phyloP scores from a whole-genome alignment of 2,797 vertebrate species.

The Ceryle rudis region DNA sequence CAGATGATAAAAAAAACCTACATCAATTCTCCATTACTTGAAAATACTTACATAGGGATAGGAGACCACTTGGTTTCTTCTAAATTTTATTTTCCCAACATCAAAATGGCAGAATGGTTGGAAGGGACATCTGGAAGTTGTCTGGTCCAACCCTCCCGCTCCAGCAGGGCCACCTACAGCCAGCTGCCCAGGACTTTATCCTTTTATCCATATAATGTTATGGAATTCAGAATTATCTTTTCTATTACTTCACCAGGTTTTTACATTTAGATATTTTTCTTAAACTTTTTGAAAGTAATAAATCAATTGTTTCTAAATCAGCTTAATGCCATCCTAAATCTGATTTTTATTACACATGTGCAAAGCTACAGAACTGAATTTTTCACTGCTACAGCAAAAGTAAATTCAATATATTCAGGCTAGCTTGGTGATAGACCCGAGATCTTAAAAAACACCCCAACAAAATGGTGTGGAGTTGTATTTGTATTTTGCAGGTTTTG shows the following conservation, averaged over 20 bases:
- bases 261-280: neutral
- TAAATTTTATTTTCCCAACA: neutral
- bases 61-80: neutral
- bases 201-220: neutral
- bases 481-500: constrained; percentile 13
- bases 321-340: neutral
- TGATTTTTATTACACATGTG: constrained; percentile 1
- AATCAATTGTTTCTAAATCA: constrained; percentile 51
- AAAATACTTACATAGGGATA: neutral
- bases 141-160: neutral
- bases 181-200: neutral
- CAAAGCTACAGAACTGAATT: constrained; percentile 33
- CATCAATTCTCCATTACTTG: neutral
- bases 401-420: constrained; percentile 38
- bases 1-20: neutral
- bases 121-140: neutral
- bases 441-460: constrained; percentile 57
- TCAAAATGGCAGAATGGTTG: neutral
- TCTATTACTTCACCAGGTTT: neutral
- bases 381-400: neutral
- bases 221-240: neutral
- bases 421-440: neutral
- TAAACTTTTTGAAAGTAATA: neutral
- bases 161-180: neutral
- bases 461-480: neutral